These are phyloP conservation scores for Oncorhynchus mykiss DNA, from an alignment of 2,113 vertebrate genomes.

Conservation along the genomic window DNA sequence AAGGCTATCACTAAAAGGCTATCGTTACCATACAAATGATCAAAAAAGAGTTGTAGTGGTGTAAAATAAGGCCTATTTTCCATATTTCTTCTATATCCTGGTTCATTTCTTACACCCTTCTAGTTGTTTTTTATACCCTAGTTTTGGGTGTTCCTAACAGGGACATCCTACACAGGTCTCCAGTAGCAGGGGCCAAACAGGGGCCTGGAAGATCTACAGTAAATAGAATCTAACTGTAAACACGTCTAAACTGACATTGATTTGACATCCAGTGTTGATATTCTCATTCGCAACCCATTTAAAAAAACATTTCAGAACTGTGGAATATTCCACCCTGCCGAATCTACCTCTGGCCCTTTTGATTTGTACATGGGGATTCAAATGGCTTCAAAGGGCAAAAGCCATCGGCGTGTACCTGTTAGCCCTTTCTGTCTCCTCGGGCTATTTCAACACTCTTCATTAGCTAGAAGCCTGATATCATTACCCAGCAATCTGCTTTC, in stretches of 20 bases:
- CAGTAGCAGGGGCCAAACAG: not conserved
- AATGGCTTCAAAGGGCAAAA: constrained; percentile 39
- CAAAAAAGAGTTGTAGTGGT: constrained; percentile 41
- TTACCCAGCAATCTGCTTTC: not conserved
- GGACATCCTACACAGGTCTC: constrained; percentile 16
- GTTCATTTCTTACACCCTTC: constrained; percentile 34
- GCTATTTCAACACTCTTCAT: constrained; percentile 60
- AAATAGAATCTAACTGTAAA: constrained; percentile 33
- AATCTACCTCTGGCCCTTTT: constrained; percentile 5
- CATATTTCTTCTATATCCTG: constrained; percentile 38
- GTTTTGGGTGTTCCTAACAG: constrained; percentile 24
- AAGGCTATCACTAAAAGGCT: too few species aligned
- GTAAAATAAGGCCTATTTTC: constrained; percentile 1
- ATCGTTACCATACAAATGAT: constrained; percentile 24
- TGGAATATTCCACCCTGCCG: constrained; percentile 31
- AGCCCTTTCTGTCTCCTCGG: constrained; percentile 22
- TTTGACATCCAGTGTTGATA: constrained; percentile 53
- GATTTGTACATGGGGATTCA: not conserved
- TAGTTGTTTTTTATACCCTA: constrained; percentile 18
- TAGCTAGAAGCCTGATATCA: constrained; percentile 27
- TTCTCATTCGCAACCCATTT: constrained; percentile 50
- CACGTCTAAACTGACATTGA: constrained; percentile 46
- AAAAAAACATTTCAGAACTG: constrained; percentile 48
- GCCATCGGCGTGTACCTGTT: constrained; percentile 31
- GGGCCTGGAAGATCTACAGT: constrained; percentile 6